Conservation (phyloP, 2,888 invertebrate genomes). For the Drosophila silvestris region DNA sequence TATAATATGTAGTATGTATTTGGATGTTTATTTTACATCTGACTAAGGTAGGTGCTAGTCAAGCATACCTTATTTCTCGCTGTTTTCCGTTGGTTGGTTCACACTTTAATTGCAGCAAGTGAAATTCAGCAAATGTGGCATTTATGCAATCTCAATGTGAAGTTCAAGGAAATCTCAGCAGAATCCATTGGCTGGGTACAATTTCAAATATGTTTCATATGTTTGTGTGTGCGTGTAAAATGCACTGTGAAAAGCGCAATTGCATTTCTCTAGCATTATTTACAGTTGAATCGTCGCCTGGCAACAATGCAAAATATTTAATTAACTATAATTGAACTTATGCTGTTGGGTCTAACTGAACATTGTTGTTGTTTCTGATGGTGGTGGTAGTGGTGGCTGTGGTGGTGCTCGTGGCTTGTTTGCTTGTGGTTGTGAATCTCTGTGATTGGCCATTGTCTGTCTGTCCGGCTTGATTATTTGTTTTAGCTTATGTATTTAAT, state of each 20-base stretch:
- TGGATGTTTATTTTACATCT: neutral
- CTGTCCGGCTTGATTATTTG: neutral
- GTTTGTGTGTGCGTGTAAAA: neutral
- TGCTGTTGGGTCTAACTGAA: conserved; percentile 20
- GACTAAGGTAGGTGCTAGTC: neutral
- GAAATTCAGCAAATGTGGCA: conserved; percentile 20
- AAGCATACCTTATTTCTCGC: neutral
- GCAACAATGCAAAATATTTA: conserved; percentile 80
- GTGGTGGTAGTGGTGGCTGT: conserved; percentile 12
- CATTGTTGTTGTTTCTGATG: conserved; percentile 38
- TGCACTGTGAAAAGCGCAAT: conserved; percentile 5
- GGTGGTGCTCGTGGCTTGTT: conserved; percentile 18
- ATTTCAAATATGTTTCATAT: conserved; percentile 2
- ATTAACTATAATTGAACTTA: conserved; percentile 82
- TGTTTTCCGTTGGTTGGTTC: neutral
- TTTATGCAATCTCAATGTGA: conserved; percentile 30
- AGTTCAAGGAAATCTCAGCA: conserved; percentile 27
- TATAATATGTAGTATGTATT: neutral
- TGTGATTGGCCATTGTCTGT: conserved; percentile 35
- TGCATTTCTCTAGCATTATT: conserved; percentile 57
- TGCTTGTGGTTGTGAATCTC: conserved; percentile 32
- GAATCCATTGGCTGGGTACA: conserved; percentile 28
- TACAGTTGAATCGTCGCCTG: conserved; percentile 58
- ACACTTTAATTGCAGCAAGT: conserved; percentile 32
- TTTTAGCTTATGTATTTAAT: conserved; percentile 26